Percentiles rank a stretch among this genome's conserved stretches.
Conservation (phyloP, 2,888 invertebrate genomes). For the Amiota minor region DNA sequence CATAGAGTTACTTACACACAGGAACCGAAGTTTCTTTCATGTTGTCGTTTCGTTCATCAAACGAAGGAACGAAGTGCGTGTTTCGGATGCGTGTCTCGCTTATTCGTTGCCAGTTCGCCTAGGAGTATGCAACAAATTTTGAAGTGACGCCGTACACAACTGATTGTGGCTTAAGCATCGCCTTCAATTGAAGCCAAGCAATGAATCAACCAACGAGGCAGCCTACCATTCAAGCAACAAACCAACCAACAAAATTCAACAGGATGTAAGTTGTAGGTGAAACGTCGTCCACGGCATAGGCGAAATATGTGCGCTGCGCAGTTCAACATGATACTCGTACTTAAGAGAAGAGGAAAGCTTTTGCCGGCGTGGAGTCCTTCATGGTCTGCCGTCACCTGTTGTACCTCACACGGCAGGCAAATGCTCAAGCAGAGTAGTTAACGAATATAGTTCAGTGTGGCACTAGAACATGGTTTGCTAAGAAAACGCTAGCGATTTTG, state of each 20-base stretch:
- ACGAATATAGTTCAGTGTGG: constrained; percentile 17
- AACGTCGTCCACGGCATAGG: constrained; percentile 36
- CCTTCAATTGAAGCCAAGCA: constrained; percentile 28
- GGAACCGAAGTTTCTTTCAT: constrained; percentile 15
- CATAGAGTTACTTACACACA: constrained; percentile 7
- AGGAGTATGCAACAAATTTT: constrained; percentile 67
- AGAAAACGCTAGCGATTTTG: constrained; percentile 32
- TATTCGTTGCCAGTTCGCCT: constrained; percentile 54
- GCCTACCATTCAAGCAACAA: background rate
- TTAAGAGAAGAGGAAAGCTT: constrained; percentile 3
- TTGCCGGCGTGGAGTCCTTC: background rate
- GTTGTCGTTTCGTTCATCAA: background rate
- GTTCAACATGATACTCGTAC: background rate
- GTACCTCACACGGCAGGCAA: constrained; percentile 38
- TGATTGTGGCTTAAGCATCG: constrained; percentile 15
- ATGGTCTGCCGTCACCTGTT: constrained; percentile 56
- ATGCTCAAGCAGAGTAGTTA: background rate
- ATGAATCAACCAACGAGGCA: constrained; percentile 27
- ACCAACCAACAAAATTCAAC: constrained; percentile 49
- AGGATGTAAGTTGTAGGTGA: constrained; percentile 46
- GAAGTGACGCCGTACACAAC: constrained; percentile 47
- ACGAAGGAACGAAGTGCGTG: constrained; percentile 42
- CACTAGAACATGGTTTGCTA: constrained; percentile 8
- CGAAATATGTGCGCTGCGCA: constrained; percentile 67
- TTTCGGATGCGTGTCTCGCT: constrained; percentile 23